A percentile compares a stretch with the other conserved stretches of the same genome.
Evolutionary conservation across 2,113 vertebrate genomes (phyloP).

Genomic region (Oncorhynchus masou): DNA sequence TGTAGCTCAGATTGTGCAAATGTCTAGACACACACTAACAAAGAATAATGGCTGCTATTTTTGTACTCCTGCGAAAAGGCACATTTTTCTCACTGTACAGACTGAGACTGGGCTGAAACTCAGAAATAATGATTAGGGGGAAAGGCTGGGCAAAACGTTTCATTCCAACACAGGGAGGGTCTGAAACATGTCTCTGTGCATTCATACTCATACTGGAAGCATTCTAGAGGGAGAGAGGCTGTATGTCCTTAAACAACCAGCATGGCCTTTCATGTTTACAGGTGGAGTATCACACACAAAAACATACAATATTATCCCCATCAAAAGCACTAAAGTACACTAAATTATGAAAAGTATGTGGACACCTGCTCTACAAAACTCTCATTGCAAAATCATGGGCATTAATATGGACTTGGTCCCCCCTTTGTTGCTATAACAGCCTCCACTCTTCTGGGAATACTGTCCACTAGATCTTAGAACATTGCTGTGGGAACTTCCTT

Average conservation of each 20-base stretch:
- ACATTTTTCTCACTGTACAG: conserved; percentile 15
- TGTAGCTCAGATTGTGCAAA: conserved; percentile 21
- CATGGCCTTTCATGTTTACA: background rate
- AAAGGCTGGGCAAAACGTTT: conserved; percentile 15
- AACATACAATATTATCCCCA: background rate
- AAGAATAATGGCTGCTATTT: conserved; percentile 47
- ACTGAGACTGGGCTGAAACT: conserved; percentile 20
- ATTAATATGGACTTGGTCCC: too few species aligned
- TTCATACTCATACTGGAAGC: background rate
- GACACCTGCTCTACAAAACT: too few species aligned
- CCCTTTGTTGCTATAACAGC: too few species aligned
- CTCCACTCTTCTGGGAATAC: too few species aligned
- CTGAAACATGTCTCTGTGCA: conserved; percentile 1
- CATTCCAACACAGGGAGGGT: conserved; percentile 23
- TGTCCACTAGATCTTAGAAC: too few species aligned
- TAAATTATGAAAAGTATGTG: background rate
- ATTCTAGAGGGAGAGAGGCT: background rate
- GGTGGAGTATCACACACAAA: background rate
- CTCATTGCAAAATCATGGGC: too few species aligned
- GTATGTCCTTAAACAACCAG: background rate
- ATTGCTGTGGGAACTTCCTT: too few species aligned
- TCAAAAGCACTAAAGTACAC: too few species aligned
- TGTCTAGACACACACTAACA: conserved; percentile 41
- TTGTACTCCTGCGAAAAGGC: conserved; percentile 29
- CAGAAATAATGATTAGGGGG: conserved; percentile 39